phyloP scores from a whole-genome alignment of 2,113 vertebrate species.

The Chaetodon auriga region DNA sequence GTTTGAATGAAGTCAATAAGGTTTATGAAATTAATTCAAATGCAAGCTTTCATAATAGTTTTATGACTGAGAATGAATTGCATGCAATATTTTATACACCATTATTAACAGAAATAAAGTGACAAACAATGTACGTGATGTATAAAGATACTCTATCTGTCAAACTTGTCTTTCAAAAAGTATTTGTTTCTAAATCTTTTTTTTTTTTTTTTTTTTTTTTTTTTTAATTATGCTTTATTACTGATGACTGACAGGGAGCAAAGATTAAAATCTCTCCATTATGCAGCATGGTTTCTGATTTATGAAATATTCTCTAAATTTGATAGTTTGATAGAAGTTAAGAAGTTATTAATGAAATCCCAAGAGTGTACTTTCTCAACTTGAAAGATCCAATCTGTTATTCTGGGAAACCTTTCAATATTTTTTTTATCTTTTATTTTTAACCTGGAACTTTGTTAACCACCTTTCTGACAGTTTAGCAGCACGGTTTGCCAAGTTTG shows the following conservation, averaged over 20 bases:
- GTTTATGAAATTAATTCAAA: constrained; percentile 56
- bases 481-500: too few species aligned
- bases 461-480: too few species aligned
- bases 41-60: constrained; percentile 37
- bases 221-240: constrained; percentile 44
- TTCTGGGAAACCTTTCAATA: not conserved
- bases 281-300: not conserved
- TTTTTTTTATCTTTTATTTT: not conserved
- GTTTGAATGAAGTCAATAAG: constrained; percentile 46
- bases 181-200: constrained; percentile 44
- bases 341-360: too few species aligned
- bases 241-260: constrained; percentile 55
- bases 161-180: constrained; percentile 55
- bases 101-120: constrained; percentile 40
- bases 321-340: not conserved
- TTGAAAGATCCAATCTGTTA: not conserved
- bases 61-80: constrained; percentile 34
- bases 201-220: not conserved
- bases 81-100: constrained; percentile 8
- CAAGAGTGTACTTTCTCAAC: not conserved
- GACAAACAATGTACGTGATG: constrained; percentile 14
- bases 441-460: too few species aligned
- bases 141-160: constrained; percentile 35
- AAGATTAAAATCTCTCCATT: constrained; percentile 18
- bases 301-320: constrained; percentile 8